Percentiles rank a stretch among this genome's conserved stretches.
phyloP scores from a whole-genome alignment of 2,888 invertebrate species.

The Lithophane ornitopus region DNA sequence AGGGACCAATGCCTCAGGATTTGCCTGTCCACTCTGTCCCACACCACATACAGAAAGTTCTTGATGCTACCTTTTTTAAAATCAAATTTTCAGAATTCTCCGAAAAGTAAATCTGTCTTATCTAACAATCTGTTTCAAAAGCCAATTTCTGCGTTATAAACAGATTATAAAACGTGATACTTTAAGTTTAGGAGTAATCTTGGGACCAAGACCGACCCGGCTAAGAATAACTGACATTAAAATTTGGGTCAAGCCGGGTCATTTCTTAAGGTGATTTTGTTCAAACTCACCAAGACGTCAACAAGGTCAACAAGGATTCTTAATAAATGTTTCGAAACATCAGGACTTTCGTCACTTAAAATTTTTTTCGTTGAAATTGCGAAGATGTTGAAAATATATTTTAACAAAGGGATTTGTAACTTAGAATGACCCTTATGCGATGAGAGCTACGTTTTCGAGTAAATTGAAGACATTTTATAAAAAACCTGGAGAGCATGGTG shows the following conservation, averaged over 20 bases:
- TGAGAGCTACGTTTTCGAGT: background rate
- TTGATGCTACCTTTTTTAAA: too few relatives aligned
- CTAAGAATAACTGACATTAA: conserved; percentile 26
- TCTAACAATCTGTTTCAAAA: conserved; percentile 31
- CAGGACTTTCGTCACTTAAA: background rate
- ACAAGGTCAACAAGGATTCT: conserved; percentile 19
- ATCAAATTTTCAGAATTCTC: conserved; percentile 8
- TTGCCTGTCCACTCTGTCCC: too few relatives aligned
- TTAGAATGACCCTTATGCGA: background rate
- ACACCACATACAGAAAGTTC: too few relatives aligned
- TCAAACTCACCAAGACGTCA: conserved; percentile 18
- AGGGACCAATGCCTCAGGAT: too few relatives aligned
- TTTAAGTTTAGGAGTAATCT: conserved; percentile 20
- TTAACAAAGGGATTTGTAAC: conserved; percentile 26
- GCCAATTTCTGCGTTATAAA: conserved; percentile 21
- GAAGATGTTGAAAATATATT: conserved; percentile 11
- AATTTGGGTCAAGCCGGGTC: conserved; percentile 20
- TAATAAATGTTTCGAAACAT: conserved; percentile 22
- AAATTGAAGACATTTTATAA: conserved; percentile 21
- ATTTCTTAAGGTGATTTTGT: background rate
- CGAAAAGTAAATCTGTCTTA: conserved; percentile 25
- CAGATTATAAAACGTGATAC: conserved; percentile 37
- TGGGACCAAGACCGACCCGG: background rate
- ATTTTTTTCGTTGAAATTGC: conserved; percentile 1
- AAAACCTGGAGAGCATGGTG: background rate